A percentile compares a stretch with the other conserved stretches of the same genome.
Evolutionary conservation across 2,113 vertebrate species (phyloP).

Genomic region (Megaceryle maxima): DNA sequence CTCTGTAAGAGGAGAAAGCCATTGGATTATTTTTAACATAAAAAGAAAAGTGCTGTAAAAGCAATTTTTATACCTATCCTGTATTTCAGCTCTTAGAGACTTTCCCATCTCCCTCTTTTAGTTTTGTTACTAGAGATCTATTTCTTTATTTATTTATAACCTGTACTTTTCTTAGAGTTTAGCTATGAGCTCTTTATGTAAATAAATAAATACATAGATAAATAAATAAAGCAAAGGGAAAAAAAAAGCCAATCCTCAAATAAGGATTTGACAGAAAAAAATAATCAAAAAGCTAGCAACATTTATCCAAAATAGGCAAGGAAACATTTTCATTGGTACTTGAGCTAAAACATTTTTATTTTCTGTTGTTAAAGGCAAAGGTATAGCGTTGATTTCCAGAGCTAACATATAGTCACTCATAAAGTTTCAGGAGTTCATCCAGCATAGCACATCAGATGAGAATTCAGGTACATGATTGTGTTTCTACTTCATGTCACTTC

Average conservation of each 20-base stretch:
- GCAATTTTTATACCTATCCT: not conserved
- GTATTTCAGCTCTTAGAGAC: not conserved
- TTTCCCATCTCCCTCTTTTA: not conserved
- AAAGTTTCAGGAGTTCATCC: not conserved
- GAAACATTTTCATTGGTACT: not conserved
- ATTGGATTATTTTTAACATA: not conserved
- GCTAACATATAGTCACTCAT: accelerated
- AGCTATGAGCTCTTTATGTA: not conserved
- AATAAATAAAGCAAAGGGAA: not conserved
- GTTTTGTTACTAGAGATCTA: not conserved
- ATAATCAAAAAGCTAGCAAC: not conserved
- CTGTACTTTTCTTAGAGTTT: not conserved
- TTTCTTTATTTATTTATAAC: not conserved
- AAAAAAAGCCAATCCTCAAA: not conserved
- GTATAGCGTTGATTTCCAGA: not conserved
- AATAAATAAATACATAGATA: too few relatives aligned
- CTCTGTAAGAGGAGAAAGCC: not conserved
- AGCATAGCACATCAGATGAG: not conserved
- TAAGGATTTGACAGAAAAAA: not conserved
- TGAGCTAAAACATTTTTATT: not conserved
- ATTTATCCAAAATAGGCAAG: not conserved
- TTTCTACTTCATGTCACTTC: not conserved
- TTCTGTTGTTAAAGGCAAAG: not conserved
- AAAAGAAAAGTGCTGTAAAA: not conserved
- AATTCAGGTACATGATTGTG: not conserved